Evolutionary conservation across 1,140 invertebrate genomes (phyloP).

Genomic region (Papilio xuthus): DNA sequence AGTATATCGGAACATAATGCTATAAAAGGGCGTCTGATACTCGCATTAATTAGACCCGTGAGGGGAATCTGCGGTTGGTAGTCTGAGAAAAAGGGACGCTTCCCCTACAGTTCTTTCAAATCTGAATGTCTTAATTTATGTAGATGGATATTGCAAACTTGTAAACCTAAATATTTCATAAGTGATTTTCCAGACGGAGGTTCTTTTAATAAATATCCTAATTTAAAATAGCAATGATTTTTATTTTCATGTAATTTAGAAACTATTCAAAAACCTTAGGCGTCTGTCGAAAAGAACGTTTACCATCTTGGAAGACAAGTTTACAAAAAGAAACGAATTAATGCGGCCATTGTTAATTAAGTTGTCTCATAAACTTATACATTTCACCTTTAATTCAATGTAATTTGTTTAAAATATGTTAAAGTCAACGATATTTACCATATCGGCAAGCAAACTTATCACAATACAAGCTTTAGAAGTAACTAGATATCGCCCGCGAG

Average conservation of each 20-base stretch:
- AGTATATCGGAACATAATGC: conserved; percentile 6
- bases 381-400: no score
- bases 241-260: background rate
- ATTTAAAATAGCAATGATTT: background rate
- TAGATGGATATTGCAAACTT: background rate
- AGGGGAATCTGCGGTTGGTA: conserved; percentile 18
- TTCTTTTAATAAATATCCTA: background rate
- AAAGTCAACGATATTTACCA: no score
- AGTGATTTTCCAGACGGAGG: background rate
- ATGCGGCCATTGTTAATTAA: background rate
- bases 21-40: conserved; percentile 18
- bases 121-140: background rate
- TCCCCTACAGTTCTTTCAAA: background rate
- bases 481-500: no score
- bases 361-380: no score
- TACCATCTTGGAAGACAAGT: background rate
- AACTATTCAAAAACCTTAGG: background rate
- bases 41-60: conserved; percentile 17
- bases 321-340: background rate
- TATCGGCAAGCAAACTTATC: no score
- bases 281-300: background rate
- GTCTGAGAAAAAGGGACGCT: conserved; percentile 13
- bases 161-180: background rate
- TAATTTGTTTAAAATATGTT: no score
- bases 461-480: no score